Evolutionary conservation across 2,888 invertebrate genomes (phyloP), one percentile per base, ranked within the genome.

Genomic region (Drosophila mulleri): DNA sequence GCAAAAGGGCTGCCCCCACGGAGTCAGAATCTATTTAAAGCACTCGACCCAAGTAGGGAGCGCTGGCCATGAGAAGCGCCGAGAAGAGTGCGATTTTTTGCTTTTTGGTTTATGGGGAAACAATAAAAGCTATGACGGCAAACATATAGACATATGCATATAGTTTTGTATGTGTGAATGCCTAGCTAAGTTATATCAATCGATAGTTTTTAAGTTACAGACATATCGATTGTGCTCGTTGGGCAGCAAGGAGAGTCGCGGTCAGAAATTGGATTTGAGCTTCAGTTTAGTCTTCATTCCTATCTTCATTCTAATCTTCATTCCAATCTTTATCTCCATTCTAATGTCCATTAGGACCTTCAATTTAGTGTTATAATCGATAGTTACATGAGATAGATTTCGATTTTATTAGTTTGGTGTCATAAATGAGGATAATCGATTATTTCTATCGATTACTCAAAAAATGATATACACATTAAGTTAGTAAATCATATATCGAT

Each of bases 21-120:
- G 50, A 54, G 72, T 56, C 61, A 47, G 72, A 69, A 70, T 73
- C 79, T 79, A 77, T 81, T 77, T 79, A 61, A 67, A 64, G 70
- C 62, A 29, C 42, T 37, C 41, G 23, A 32, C 20, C 32, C 16
- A 56, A 44, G 37, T 29, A 44, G 39, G 29, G 41, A 45, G 20
- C 44, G 59, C 59, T 37, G 54, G 47, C 23, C 41, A 45, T 66
- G 80, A 60, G 68, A 67, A 80, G 56, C 68, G 58, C 65, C 23
- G 58, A 67, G 57, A 48, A 58, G 52, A 45, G 61, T 45, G 52
- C 65, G 44, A 48, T 14, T 59, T 58, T 68, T 58, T 7, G 7
- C 7, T 1, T 5, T 26, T 26, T 26, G n/a, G n/a, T 7, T 26
- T 58, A 67, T 58, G 57, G 66, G 63, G 58, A 66, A 57, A 58